Conservation (phyloP, 2,888 invertebrate genomes). For the Sipha maydis region DNA sequence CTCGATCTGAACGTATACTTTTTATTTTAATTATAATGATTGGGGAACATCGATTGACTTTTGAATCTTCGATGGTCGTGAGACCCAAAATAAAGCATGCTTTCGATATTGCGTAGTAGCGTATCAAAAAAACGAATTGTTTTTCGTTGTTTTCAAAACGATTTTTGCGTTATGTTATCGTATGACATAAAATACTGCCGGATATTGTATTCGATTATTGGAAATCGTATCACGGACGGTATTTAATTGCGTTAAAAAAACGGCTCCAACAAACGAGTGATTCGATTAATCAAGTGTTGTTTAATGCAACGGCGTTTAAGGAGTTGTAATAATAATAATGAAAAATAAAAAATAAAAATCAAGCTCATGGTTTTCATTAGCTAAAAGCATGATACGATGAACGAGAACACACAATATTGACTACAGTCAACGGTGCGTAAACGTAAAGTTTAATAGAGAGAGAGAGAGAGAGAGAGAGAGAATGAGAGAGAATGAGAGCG, state of each 20-base stretch:
- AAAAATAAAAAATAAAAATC: conserved; percentile 4
- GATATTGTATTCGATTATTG: not conserved
- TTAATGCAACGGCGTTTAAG: conserved; percentile 8
- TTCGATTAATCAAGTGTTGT: conserved; percentile 31
- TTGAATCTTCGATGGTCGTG: no score
- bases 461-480: not conserved
- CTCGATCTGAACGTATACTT: no score
- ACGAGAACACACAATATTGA: conserved; percentile 20
- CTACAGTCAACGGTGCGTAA: conserved; percentile 13
- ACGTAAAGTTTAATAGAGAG: not conserved
- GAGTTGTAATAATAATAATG: conserved; percentile 1
- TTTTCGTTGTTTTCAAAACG: no score
- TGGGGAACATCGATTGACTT: no score
- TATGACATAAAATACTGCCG: no score
- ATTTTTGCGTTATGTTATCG: not conserved
- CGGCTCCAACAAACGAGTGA: not conserved
- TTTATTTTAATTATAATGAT: no score
- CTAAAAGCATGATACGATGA: conserved; percentile 30
- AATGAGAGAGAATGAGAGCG: no score
- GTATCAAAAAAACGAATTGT: no score
- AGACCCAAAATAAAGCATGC: no score
- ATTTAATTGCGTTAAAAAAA: no score
- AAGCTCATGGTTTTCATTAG: conserved; percentile 44
- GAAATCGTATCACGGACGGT: not conserved
- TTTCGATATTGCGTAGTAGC: no score